These are phyloP conservation scores for Cydia splendana DNA, from an alignment of 1,140 invertebrate genomes.

Conservation along the genomic window DNA sequence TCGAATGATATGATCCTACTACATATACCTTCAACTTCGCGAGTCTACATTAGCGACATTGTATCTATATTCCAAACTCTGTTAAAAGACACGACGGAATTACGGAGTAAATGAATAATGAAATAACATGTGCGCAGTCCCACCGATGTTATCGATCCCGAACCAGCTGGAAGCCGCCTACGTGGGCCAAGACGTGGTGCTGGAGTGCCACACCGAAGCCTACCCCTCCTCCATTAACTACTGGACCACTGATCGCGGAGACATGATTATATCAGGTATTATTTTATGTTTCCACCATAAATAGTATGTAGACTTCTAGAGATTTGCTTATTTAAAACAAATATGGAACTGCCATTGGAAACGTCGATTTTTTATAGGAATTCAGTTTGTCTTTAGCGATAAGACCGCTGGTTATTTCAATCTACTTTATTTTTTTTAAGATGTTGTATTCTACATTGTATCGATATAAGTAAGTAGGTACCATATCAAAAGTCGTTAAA, in stretches of 20 bases:
- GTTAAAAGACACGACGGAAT: background rate
- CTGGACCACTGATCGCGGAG: conserved; percentile 91
- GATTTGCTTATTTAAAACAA: too few relatives aligned
- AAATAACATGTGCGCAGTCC: conserved; percentile 81
- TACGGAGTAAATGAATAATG: background rate
- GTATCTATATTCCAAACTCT: background rate
- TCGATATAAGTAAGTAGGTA: too few relatives aligned
- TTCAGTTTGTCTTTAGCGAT: too few relatives aligned
- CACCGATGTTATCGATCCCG: conserved; percentile 92
- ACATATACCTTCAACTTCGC: background rate
- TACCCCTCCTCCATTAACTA: conserved; percentile 94
- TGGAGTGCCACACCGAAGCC: conserved; percentile 93
- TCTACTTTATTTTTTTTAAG: too few relatives aligned
- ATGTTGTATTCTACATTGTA: too few relatives aligned
- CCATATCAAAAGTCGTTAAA: too few relatives aligned
- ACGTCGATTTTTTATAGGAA: too few relatives aligned
- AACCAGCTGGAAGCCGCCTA: conserved; percentile 92
- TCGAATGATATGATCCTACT: too few relatives aligned
- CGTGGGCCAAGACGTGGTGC: conserved; percentile 88
- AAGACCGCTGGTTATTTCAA: too few relatives aligned
- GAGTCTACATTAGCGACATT: too few relatives aligned
- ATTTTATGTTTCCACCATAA: conserved; percentile 30
- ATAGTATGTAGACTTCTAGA: background rate
- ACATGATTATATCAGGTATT: conserved; percentile 94
- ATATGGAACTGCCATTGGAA: too few relatives aligned